These are phyloP conservation scores for Aspidiotus destructor DNA, from an alignment of 2,888 invertebrate genomes.

Conservation along the genomic window DNA sequence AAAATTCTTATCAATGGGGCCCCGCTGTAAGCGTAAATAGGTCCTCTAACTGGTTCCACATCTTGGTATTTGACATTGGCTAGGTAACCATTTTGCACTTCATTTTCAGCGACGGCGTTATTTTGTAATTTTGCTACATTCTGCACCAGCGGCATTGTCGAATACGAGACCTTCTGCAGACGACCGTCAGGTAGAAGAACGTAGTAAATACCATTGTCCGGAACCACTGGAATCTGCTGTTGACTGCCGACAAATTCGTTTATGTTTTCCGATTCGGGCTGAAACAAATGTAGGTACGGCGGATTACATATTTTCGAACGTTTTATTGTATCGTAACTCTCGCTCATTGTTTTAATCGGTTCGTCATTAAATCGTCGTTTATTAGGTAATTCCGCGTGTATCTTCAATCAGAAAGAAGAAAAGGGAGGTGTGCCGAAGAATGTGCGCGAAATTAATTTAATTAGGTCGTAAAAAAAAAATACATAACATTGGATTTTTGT, in stretches of 20 bases:
- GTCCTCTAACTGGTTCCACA: constrained; percentile 38
- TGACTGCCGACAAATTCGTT: constrained; percentile 21
- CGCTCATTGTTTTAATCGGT: too few species aligned
- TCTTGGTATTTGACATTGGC: constrained; percentile 38
- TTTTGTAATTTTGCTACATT: constrained; percentile 10
- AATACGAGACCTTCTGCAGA: constrained; percentile 37
- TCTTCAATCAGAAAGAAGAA: too few species aligned
- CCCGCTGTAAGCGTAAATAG: constrained; percentile 37
- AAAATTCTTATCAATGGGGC: constrained; percentile 39
- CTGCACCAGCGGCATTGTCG: constrained; percentile 32
- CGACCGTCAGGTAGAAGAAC: constrained; percentile 38
- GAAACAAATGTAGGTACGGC: not conserved
- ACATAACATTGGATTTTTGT: too few species aligned
- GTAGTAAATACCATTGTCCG: constrained; percentile 37
- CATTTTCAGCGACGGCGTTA: not conserved
- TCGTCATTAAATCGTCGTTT: too few species aligned
- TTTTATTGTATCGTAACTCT: not conserved
- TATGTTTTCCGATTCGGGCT: constrained; percentile 26
- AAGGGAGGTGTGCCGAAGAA: too few species aligned
- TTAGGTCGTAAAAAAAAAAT: too few species aligned
- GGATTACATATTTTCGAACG: not conserved
- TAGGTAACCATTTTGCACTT: constrained; percentile 31
- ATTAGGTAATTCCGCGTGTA: too few species aligned
- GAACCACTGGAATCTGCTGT: constrained; percentile 6
- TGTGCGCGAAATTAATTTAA: too few species aligned